Conservation (phyloP, 2,888 invertebrate species). For the Melieria crassipennis region DNA sequence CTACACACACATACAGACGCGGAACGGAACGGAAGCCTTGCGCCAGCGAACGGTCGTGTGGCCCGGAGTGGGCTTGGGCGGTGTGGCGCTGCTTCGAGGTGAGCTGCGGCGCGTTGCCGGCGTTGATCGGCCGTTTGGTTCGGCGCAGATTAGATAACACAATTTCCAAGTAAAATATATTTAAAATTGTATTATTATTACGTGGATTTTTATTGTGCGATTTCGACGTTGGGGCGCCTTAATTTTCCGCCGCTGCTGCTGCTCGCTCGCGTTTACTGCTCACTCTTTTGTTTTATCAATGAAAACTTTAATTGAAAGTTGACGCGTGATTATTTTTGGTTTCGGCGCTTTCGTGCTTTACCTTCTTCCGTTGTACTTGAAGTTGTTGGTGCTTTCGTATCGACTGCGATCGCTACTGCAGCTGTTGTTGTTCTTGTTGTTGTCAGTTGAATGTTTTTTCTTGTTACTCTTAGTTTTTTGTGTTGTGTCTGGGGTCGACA, state of each 20-base stretch:
- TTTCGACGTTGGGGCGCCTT: no score
- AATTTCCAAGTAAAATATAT: slow-evolving; percentile 6
- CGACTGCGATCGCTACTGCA: no score
- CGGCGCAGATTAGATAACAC: slow-evolving; percentile 24
- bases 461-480: neutral
- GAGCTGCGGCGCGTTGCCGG: slow-evolving; percentile 29
- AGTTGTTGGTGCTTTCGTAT: no score
- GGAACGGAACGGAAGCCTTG: no score
- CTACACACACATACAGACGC: no score
- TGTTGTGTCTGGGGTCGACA: no score
- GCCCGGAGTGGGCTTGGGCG: no score
- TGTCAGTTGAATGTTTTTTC: slow-evolving; percentile 6
- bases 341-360: no score
- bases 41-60: neutral
- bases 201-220: neutral
- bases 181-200: neutral
- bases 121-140: neutral
- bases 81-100: slow-evolving; percentile 14
- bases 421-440: neutral
- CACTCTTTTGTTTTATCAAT: neutral
- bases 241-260: neutral
- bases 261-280: neutral
- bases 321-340: no score
- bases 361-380: no score
- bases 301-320: neutral